phyloP scores from a whole-genome alignment of 1,140 invertebrate species.

The Hesperophylax magnus region DNA sequence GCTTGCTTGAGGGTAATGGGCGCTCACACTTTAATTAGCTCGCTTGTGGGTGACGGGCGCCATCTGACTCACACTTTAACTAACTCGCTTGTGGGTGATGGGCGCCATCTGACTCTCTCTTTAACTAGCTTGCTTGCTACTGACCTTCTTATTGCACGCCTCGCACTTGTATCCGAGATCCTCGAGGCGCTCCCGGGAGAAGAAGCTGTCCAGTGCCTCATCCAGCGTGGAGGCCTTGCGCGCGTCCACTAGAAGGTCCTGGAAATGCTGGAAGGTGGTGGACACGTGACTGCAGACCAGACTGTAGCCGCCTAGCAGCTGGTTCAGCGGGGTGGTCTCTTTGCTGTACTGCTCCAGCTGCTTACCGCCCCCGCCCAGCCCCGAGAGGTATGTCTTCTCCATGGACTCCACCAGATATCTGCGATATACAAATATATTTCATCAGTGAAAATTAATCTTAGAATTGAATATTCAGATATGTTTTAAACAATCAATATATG shows the following conservation, averaged over 20 bases:
- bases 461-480: too few species aligned
- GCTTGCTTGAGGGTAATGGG: too few species aligned
- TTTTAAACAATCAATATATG: too few species aligned
- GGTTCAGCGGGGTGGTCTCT: conserved; percentile 95
- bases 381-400: conserved; percentile 90
- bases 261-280: conserved; percentile 91
- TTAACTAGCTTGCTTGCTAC: too few species aligned
- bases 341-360: conserved; percentile 91
- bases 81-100: too few species aligned
- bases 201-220: conserved; percentile 86
- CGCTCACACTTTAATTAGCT: too few species aligned
- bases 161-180: conserved; percentile 96
- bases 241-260: conserved; percentile 94
- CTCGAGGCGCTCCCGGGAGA: conserved; percentile 85
- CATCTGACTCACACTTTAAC: too few species aligned
- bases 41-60: too few species aligned
- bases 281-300: conserved; percentile 86
- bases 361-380: conserved; percentile 73
- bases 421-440: too few species aligned
- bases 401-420: conserved; percentile 92
- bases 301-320: conserved; percentile 96
- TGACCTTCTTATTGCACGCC: conserved; percentile 89
- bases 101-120: too few species aligned
- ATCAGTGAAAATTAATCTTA: too few species aligned
- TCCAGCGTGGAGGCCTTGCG: conserved; percentile 85